phyloP scores from a whole-genome alignment of 2,888 invertebrate genomes.

The Torymus tubicola region DNA sequence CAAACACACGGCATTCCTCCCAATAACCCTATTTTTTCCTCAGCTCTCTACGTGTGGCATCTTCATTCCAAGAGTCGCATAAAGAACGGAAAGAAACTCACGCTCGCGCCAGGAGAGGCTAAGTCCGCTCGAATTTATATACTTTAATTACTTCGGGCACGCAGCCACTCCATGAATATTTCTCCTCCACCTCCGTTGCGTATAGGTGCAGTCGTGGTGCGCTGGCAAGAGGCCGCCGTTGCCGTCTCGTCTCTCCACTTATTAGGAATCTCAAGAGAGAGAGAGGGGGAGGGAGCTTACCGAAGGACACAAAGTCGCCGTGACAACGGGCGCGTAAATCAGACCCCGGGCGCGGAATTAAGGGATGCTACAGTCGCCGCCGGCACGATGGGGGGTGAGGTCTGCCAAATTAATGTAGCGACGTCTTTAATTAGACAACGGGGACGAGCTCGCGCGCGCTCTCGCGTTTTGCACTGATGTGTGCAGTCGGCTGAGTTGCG shows the following conservation, averaged over 20 bases:
- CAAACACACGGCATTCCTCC: too few species aligned
- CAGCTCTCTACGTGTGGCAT: not conserved
- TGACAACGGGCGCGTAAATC: slow-evolving; percentile 69
- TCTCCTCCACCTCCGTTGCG: not conserved
- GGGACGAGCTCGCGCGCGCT: too few species aligned
- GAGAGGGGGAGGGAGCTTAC: slow-evolving; percentile 3
- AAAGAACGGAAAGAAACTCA: slow-evolving; percentile 1
- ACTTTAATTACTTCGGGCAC: slow-evolving; percentile 22
- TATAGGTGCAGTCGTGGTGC: too few species aligned
- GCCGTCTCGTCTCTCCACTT: slow-evolving; percentile 45
- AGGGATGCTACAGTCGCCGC: slow-evolving; percentile 66
- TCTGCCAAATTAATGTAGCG: slow-evolving; percentile 71
- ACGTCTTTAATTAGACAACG: slow-evolving; percentile 70
- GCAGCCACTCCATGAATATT: slow-evolving; percentile 27
- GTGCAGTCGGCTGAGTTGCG: too few species aligned
- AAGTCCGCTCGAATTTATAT: slow-evolving; percentile 18
- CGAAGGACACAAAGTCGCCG: slow-evolving; percentile 42
- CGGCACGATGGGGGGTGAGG: slow-evolving; percentile 25
- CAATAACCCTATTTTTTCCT: too few species aligned
- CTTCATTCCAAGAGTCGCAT: not conserved
- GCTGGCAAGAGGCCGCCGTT: slow-evolving; percentile 46
- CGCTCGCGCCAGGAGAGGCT: too few species aligned
- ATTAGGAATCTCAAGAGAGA: slow-evolving; percentile 63
- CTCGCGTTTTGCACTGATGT: too few species aligned
- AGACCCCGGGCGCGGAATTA: slow-evolving; percentile 66